Evolutionary conservation across 2,888 invertebrate genomes (phyloP), one percentile per base, ranked within the genome.

Genomic region (Zhuqinia jingwanae): DNA sequence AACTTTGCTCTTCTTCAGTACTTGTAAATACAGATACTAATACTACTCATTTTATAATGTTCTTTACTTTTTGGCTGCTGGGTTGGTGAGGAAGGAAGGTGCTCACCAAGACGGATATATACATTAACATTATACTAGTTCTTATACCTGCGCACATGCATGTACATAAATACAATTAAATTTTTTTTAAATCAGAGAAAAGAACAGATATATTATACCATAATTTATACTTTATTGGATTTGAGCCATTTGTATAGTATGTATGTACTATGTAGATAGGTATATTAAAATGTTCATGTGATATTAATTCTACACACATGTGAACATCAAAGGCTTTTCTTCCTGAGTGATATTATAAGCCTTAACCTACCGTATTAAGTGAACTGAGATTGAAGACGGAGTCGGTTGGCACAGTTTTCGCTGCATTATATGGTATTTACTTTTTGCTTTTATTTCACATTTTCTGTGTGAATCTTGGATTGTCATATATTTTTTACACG

Each of bases 401-500:
- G 68, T 79, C 30, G 76, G 68, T 53, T 80, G 80, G 80, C 80
- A 68, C 80, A 80, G 68, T 50, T 80, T 80, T 80, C 53, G 27
- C 42, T 70, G 42, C 27, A 2, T 8, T 47, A 42, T n/a, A n/a
- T 1, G 20, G 22, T 27, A 27, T 73, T 25, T 73, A 42, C 58
- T 30, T 8, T 36, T 36, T 36, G 36, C 3, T 36, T 36, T 65
- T 68, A 79, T 36, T 60, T 78, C 47, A 65, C 79, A 65, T 36
- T 79, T 79, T 79, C 79, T 79, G 79, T 79, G 79, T 65, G 79
- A 79, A 79, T 79, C 79, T 79, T 65, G 65, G 79, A 79, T 79
- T 79, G 63, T 65, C 79, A 65, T 79, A 79, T 65, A 77, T 75
- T 79, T 27, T 65, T 15, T 65, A 17, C 36, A 30, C 25, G 8